phyloP scores from a whole-genome alignment of 2,113 vertebrate species.

The Scortum barcoo region DNA sequence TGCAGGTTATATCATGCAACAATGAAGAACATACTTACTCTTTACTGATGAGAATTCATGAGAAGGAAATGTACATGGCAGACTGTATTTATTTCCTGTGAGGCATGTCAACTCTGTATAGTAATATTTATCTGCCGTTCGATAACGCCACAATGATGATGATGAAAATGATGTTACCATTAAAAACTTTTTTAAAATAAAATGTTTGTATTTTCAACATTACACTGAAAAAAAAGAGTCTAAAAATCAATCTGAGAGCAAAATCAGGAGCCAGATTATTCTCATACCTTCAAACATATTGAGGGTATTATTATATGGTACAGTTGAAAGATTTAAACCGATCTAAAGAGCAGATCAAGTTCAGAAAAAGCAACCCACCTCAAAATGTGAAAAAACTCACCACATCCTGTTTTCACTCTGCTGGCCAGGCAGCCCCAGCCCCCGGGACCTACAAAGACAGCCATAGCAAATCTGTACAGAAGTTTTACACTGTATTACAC shows the following conservation, averaged over 20 bases:
- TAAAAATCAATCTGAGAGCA: neutral
- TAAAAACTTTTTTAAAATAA: too few species aligned
- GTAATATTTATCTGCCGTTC: neutral
- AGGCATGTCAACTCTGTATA: neutral
- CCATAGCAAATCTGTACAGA: neutral
- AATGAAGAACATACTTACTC: neutral
- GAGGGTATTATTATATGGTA: neutral
- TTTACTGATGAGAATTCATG: neutral
- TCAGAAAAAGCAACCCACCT: neutral
- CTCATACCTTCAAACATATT: too few species aligned
- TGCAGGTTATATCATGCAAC: neutral
- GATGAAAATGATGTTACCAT: too few species aligned
- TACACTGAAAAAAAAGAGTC: neutral
- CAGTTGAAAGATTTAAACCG: neutral
- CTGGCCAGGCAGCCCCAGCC: neutral
- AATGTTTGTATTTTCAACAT: neutral
- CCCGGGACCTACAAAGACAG: neutral
- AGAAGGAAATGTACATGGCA: neutral
- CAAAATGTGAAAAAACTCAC: constrained; percentile 12
- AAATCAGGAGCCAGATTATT: neutral
- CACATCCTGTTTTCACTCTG: constrained; percentile 70
- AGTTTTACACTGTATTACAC: neutral
- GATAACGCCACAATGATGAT: too few species aligned
- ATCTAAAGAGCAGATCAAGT: neutral
- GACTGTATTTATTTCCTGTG: neutral